Base-by-base conservation (phyloP, 2,888 invertebrate species). In the Agriopis leucophaearia region DNA sequence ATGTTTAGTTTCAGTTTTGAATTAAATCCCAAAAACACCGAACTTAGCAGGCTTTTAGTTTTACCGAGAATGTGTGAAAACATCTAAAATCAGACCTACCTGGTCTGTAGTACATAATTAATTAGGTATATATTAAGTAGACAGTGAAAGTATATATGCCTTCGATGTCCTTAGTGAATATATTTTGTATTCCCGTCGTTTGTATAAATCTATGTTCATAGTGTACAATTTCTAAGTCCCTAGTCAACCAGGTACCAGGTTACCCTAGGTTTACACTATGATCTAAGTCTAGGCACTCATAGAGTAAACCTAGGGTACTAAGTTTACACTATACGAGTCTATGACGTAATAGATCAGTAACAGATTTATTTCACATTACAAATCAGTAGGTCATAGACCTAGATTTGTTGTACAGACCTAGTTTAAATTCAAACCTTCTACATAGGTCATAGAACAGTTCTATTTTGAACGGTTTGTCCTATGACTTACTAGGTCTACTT, bases 121-220 rank as follows among this genome's bases (percentile, higher is more conserved):
- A 50, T 50, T 52, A 36, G 36, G 8, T 52, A 36, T 52, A 36
- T 52, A 52, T 36, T 52, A 52, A 52, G 7, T 36, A n/a, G n/a
- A 36, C n/a, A 50, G 48, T 27, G 18, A 48, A 18, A 10, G 16
- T 18, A 18, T 13, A 18, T 48, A 9, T 45, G 47, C 10, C 12
- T 48, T 48, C 10, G 9, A 6, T 9, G n/a, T 44, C 18, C 9
- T 12, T 50, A 50, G 48, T 50, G 12, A 8, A 0, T 50, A 27
- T 27, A 1, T 50, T 1, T 3, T 16, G 18, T 35, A 8, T 51
- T 35, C 36, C 3, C 13, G 13, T 52, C 9, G 52, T 52, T 15
- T 38, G n/a, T 35, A 36, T 36, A 36, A 8, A 38, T 38, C 38
- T 52, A 40, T 5, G 10, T 38, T 38, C 8, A 16, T 38, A 12